A percentile compares a stretch with the other conserved stretches of the same genome.
Evolutionary conservation across 2,888 invertebrate species (phyloP).

Genomic region (Chymomyza procnemis): DNA sequence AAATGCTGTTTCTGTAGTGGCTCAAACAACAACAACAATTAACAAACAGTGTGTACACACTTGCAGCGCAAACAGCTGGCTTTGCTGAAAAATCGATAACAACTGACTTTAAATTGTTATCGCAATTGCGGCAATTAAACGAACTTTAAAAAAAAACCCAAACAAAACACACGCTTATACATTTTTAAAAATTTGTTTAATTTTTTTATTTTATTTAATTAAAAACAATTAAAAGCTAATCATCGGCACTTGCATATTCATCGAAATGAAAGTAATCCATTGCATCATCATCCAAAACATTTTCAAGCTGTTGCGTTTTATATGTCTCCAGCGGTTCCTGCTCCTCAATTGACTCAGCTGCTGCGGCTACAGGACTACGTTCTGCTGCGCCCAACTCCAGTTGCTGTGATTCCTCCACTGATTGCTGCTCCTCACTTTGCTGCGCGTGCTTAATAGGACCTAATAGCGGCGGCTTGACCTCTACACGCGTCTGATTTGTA

Average conservation of each 20-base stretch:
- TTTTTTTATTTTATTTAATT: neutral
- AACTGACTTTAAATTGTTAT: conserved; percentile 23
- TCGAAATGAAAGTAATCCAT: conserved; percentile 61
- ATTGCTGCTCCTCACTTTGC: neutral
- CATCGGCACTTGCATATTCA: conserved; percentile 23
- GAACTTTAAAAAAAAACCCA: neutral
- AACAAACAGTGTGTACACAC: conserved; percentile 32
- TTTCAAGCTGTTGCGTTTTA: neutral
- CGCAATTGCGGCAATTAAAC: neutral
- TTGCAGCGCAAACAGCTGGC: neutral
- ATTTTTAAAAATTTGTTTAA: neutral
- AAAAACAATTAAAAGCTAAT: neutral
- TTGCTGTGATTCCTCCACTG: neutral
- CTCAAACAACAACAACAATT: conserved; percentile 21
- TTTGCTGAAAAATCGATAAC: conserved; percentile 2
- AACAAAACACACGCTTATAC: too few species aligned
- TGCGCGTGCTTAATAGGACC: conserved; percentile 19
- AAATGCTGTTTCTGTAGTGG: conserved; percentile 12
- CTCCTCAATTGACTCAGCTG: conserved; percentile 2
- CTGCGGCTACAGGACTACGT: conserved; percentile 40
- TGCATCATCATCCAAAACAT: conserved; percentile 23
- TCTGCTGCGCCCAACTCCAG: conserved; percentile 71
- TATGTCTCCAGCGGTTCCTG: conserved; percentile 18
- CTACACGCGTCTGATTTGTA: conserved; percentile 52
- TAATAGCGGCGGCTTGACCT: conserved; percentile 63